These are phyloP conservation scores for Nymphicus hollandicus DNA, from an alignment of 2,113 vertebrate genomes.

Conservation along the genomic window DNA sequence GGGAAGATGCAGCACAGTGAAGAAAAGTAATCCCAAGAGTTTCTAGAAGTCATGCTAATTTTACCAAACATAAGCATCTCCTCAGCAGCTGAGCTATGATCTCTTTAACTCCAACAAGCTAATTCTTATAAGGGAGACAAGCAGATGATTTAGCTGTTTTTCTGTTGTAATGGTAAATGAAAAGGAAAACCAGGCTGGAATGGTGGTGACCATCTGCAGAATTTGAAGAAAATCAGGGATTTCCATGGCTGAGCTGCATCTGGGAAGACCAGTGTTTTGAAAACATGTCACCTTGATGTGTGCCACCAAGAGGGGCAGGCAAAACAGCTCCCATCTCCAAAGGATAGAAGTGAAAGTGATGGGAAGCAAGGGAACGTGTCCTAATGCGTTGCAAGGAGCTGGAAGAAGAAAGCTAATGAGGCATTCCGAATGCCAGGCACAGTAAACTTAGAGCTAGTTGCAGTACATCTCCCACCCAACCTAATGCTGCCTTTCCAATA, in stretches of 20 bases:
- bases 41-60: neutral
- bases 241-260: neutral
- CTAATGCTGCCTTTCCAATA: rapidly evolving
- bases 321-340: rapidly evolving
- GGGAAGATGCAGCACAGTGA: neutral
- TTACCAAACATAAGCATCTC: neutral
- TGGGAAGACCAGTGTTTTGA: neutral
- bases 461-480: neutral
- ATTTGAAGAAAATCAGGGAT: neutral
- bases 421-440: rapidly evolving
- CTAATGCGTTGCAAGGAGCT: neutral
- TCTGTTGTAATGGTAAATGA: neutral
- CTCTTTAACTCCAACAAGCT: neutral
- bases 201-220: neutral
- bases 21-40: neutral
- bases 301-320: neutral
- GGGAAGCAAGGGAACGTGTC: rapidly evolving
- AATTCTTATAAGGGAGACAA: neutral
- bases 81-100: neutral
- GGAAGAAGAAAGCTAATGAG: neutral
- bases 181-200: neutral
- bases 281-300: rapidly evolving
- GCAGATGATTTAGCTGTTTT: neutral
- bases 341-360: neutral
- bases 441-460: neutral